These are phyloP conservation scores for Acleris emargana DNA, from an alignment of 2,888 invertebrate genomes.

Conservation along the genomic window DNA sequence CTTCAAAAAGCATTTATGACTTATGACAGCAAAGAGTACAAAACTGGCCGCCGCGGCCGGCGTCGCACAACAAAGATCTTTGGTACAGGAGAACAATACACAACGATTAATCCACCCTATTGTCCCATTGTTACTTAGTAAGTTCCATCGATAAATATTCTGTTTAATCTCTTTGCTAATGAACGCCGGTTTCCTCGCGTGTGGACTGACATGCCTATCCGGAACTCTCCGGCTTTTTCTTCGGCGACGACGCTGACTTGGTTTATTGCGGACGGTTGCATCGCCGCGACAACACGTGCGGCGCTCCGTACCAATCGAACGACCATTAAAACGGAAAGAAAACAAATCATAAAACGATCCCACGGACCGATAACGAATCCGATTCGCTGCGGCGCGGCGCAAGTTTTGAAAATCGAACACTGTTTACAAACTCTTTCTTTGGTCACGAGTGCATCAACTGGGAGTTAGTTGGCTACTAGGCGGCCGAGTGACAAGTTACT, in stretches of 20 bases:
- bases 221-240: slow-evolving; percentile 36
- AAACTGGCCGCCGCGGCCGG: too few relatives aligned
- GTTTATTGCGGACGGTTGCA: slow-evolving; percentile 65
- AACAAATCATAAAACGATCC: slow-evolving; percentile 45
- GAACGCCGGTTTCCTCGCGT: slow-evolving; percentile 6
- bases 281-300: slow-evolving; percentile 66
- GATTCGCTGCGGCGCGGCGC: slow-evolving; percentile 45
- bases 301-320: slow-evolving; percentile 45
- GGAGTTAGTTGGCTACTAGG: slow-evolving; percentile 37
- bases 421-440: slow-evolving; percentile 55
- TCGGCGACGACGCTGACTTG: slow-evolving; percentile 35
- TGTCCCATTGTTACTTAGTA: slow-evolving; percentile 39
- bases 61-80: slow-evolving; percentile 4
- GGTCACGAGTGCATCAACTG: slow-evolving; percentile 32
- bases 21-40: too few relatives aligned
- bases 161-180: slow-evolving; percentile 11
- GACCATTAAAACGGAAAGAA: slow-evolving; percentile 48
- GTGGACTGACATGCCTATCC: slow-evolving; percentile 6
- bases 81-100: slow-evolving; percentile 28
- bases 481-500: slow-evolving; percentile 19
- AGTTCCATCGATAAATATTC: slow-evolving; percentile 4
- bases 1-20: too few relatives aligned
- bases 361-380: slow-evolving; percentile 47
- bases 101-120: slow-evolving; percentile 36
- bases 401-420: slow-evolving; percentile 56